Percentiles rank a stretch among this genome's conserved stretches.
Evolutionary conservation across 2,113 vertebrate species (phyloP).

Genomic region (Porphyrio hochstetteri): DNA sequence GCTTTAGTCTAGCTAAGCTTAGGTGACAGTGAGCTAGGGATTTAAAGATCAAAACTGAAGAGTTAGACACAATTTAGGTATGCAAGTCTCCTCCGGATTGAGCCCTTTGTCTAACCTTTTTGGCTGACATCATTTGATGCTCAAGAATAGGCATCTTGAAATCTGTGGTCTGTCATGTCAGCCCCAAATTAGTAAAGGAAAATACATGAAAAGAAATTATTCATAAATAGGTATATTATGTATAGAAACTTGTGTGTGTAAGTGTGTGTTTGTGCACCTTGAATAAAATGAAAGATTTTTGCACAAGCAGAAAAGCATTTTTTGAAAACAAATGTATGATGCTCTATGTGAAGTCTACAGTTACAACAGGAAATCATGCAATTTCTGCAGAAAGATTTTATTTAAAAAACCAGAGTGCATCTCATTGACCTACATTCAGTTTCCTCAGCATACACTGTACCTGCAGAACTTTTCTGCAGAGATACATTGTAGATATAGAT

Average conservation of each 20-base stretch:
- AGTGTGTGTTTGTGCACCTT: neutral
- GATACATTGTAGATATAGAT: constrained; percentile 47
- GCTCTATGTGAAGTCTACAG: constrained; percentile 43
- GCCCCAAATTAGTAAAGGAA: neutral
- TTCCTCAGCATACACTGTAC: constrained; percentile 43
- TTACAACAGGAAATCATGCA: constrained; percentile 74
- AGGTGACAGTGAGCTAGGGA: neutral
- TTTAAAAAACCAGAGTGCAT: constrained; percentile 67
- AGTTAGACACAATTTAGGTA: neutral
- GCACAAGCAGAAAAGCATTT: neutral
- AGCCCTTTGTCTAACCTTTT: constrained; percentile 20
- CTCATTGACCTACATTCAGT: constrained; percentile 80
- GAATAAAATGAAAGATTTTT: neutral
- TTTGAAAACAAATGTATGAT: neutral
- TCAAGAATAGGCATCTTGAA: constrained; percentile 55
- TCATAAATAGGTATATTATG: neutral
- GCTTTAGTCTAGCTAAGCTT: neutral
- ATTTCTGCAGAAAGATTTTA: constrained; percentile 67
- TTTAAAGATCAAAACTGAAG: constrained; percentile 28
- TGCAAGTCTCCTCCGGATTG: neutral
- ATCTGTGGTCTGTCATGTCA: neutral
- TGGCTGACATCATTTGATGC: neutral
- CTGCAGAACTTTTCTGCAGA: constrained; percentile 67
- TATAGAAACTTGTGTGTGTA: neutral
- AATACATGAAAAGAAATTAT: neutral